These are phyloP conservation scores for Paramuricea clavata DNA, from an alignment of 92 coral and sea anemone genomes.

Conservation along the genomic window DNA sequence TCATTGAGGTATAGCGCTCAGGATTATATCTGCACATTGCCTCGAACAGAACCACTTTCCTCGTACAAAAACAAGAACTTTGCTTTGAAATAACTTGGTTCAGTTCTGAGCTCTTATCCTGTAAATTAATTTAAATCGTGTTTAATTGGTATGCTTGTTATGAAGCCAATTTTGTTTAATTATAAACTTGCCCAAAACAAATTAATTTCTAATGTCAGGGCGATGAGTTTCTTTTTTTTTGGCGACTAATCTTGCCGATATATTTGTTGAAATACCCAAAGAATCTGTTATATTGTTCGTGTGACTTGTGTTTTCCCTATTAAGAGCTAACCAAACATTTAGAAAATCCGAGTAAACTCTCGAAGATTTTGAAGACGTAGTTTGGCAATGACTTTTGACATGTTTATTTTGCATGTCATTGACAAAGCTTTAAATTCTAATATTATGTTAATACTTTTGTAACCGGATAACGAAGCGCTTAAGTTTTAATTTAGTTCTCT, in stretches of 20 bases:
- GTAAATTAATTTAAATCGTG: neutral
- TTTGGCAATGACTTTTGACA: neutral
- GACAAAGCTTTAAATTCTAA: constrained; percentile 13
- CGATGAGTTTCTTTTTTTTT: constrained; percentile 1
- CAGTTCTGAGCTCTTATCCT: neutral
- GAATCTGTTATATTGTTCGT: neutral
- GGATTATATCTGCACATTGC: neutral
- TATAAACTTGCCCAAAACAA: constrained; percentile 22
- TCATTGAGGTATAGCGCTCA: constrained; percentile 1
- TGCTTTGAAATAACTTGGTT: neutral
- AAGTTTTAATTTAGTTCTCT: neutral
- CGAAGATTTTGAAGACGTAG: neutral
- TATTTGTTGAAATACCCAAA: neutral
- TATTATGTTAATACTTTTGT: neutral
- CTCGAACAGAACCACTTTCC: neutral
- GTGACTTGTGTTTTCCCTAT: neutral
- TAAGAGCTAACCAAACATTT: neutral
- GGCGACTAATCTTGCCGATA: neutral
- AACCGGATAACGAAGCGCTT: neutral
- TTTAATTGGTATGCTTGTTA: constrained; percentile 28
- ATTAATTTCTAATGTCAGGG: constrained; percentile 13
- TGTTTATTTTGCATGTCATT: constrained; percentile 24
- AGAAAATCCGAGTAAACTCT: neutral
- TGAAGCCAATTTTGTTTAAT: constrained; percentile 24
- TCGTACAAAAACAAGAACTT: neutral